These are phyloP conservation scores for Apis laboriosa DNA, from an alignment of 1,140 invertebrate genomes.

Conservation along the genomic window DNA sequence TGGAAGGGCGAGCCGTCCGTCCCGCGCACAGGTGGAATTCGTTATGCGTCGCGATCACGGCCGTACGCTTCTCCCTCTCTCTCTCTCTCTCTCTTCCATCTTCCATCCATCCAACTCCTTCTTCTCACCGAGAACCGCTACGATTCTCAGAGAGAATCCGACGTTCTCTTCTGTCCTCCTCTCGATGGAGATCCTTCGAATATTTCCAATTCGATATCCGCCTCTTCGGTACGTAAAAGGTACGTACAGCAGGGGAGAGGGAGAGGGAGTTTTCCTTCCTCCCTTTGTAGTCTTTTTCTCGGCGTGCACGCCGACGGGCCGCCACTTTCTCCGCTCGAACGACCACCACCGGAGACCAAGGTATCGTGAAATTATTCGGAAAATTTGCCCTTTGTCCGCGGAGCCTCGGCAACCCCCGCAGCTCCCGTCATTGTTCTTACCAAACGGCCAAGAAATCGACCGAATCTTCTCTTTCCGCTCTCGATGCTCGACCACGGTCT, in stretches of 20 bases:
- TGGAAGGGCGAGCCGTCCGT: constrained; percentile 43
- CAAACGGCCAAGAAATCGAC: constrained; percentile 63
- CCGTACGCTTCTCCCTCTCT: neutral
- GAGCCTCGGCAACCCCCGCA: constrained; percentile 5
- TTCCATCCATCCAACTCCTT: neutral
- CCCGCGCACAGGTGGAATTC: constrained; percentile 54
- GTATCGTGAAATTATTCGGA: constrained; percentile 75
- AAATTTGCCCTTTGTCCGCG: constrained; percentile 70
- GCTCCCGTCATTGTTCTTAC: constrained; percentile 63
- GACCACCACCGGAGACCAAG: constrained; percentile 37
- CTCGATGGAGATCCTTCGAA: too few relatives aligned
- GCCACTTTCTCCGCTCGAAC: constrained; percentile 61
- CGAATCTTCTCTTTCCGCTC: neutral
- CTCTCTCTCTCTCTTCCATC: neutral
- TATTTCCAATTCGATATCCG: too few relatives aligned
- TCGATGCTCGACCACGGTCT: constrained; percentile 11
- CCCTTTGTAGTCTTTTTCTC: constrained; percentile 42
- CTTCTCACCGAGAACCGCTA: neutral
- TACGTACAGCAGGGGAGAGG: too few relatives aligned
- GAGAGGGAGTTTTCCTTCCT: neutral
- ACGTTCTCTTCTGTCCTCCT: too few relatives aligned
- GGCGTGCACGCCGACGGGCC: constrained; percentile 16
- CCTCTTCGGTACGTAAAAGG: too few relatives aligned
- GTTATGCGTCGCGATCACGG: constrained; percentile 52
- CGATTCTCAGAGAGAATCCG: too few relatives aligned